Evolutionary conservation across 2,113 vertebrate genomes (phyloP).

Genomic region (Cygnus atratus): DNA sequence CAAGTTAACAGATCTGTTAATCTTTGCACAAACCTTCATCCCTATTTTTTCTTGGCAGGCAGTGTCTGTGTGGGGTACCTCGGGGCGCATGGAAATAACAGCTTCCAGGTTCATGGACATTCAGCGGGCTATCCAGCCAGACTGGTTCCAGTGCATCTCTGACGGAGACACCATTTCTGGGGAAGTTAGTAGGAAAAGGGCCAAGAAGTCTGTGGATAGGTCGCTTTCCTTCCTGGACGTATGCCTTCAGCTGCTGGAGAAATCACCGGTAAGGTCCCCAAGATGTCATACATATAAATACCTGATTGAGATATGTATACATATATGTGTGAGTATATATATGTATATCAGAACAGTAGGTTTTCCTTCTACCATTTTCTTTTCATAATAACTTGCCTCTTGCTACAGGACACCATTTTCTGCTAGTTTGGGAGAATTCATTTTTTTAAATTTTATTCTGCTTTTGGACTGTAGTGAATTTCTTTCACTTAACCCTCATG

Average conservation of each 20-base stretch:
- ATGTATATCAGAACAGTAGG: neutral
- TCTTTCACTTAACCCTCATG: neutral
- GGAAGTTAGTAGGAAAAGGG: slow-evolving; percentile 82
- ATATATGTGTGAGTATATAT: no score
- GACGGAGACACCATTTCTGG: slow-evolving; percentile 88
- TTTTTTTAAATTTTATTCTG: neutral
- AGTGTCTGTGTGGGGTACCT: slow-evolving; percentile 90
- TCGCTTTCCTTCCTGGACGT: slow-evolving; percentile 89
- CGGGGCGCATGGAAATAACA: slow-evolving; percentile 91
- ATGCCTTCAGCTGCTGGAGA: slow-evolving; percentile 84
- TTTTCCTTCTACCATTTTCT: neutral
- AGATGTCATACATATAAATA: neutral
- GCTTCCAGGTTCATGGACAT: slow-evolving; percentile 89
- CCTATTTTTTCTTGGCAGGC: slow-evolving; percentile 73
- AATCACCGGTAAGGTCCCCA: slow-evolving; percentile 79
- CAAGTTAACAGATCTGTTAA: neutral
- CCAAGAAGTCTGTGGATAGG: slow-evolving; percentile 91
- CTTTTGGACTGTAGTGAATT: neutral
- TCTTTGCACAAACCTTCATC: neutral
- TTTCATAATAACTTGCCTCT: neutral
- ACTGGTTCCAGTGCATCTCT: slow-evolving; percentile 94
- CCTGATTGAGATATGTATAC: no score
- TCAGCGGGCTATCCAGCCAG: slow-evolving; percentile 85
- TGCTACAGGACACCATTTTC: neutral
- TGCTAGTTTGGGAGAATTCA: neutral